Evolutionary conservation across 2,113 vertebrate species (phyloP).

Genomic region (Dromiciops gliroides): DNA sequence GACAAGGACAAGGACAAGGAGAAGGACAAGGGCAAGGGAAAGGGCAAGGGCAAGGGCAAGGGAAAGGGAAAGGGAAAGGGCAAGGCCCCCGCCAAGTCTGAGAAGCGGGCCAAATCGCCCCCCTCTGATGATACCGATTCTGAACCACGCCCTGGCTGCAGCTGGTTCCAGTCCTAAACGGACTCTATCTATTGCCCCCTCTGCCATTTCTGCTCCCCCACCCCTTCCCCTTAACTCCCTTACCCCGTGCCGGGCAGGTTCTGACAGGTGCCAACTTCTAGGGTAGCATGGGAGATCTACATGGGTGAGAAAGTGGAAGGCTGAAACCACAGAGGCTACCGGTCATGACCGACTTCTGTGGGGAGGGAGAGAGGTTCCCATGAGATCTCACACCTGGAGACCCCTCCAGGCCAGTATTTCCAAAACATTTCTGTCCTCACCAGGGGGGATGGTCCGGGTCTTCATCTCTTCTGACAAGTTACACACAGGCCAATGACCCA

Average conservation of each 20-base stretch:
- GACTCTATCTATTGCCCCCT: background rate
- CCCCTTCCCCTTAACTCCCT: too few species aligned
- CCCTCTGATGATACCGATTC: background rate
- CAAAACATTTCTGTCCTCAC: background rate
- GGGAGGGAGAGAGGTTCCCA: background rate
- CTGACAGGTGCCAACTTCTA: background rate
- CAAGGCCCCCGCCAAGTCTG: background rate
- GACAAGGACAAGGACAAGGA: background rate
- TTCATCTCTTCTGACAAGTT: background rate
- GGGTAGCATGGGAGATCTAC: background rate
- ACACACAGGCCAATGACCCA: background rate
- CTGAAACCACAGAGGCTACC: background rate
- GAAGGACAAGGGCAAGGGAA: background rate
- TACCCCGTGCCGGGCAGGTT: background rate
- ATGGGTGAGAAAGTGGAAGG: background rate
- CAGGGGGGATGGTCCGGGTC: background rate
- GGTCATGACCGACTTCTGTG: background rate
- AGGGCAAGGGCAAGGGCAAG: background rate
- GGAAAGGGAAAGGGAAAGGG: background rate
- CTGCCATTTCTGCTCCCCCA: background rate
- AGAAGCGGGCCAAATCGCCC: background rate
- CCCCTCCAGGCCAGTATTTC: background rate
- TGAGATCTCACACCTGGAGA: background rate
- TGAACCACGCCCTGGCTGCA: background rate
- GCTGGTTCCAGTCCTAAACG: background rate